A percentile compares a stretch with the other conserved stretches of the same genome.
These are phyloP conservation scores for Drosophila diplacantha DNA, from an alignment of 2,888 invertebrate species.

Conservation along the genomic window DNA sequence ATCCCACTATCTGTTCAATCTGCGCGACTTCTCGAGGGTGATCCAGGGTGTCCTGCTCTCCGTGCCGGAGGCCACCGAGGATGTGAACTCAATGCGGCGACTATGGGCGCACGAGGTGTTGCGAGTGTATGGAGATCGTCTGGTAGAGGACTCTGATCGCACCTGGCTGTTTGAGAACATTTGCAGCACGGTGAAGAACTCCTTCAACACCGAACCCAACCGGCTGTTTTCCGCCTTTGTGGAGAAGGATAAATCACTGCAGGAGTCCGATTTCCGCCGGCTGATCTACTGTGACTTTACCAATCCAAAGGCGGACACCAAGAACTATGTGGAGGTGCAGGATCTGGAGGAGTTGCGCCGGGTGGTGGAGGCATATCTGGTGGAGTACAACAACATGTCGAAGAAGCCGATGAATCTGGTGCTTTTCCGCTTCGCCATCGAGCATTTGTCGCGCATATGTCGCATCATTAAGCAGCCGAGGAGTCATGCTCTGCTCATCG, in stretches of 20 bases:
- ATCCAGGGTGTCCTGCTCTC: conserved; percentile 94
- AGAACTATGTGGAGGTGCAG: conserved; percentile 91
- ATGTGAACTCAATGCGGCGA: conserved; percentile 89
- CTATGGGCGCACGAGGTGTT: conserved; percentile 96
- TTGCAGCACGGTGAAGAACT: conserved; percentile 80
- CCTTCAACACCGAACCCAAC: conserved; percentile 84
- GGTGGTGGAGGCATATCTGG: conserved; percentile 92
- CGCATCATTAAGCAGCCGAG: conserved; percentile 94
- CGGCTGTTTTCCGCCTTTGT: conserved; percentile 84
- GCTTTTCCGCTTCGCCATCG: conserved; percentile 94
- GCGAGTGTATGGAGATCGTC: conserved; percentile 94
- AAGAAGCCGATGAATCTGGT: conserved; percentile 98
- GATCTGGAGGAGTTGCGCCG: conserved; percentile 88
- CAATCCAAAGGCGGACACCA: conserved; percentile 93
- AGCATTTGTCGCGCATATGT: conserved; percentile 93
- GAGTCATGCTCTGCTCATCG: conserved; percentile 92
- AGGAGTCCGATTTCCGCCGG: conserved; percentile 89
- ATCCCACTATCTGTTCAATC: conserved; percentile 95
- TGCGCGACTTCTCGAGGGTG: conserved; percentile 95
- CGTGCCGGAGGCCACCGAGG: conserved; percentile 94
- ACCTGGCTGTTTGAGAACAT: conserved; percentile 88
- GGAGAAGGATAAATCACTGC: conserved; percentile 78
- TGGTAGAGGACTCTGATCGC: conserved; percentile 90
- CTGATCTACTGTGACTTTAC: conserved; percentile 96
- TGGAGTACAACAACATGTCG: conserved; percentile 95